A percentile compares a stretch with the other conserved stretches of the same genome.
Conservation (phyloP, 1,140 invertebrate species). For the Leptopilina boulardi region DNA sequence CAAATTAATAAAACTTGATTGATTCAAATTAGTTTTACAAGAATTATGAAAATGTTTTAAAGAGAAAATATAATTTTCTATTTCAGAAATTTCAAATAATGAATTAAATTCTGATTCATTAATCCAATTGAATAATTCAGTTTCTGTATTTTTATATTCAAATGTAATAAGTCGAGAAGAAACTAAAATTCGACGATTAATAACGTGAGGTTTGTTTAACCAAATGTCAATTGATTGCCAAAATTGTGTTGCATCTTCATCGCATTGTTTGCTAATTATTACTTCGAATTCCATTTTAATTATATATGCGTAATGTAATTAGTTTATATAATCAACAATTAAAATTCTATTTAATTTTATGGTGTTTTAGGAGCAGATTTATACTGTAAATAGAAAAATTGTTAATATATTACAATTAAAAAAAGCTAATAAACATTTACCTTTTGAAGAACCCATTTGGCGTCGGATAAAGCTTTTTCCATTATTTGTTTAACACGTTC, state of each 20-base stretch:
- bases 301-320: not conserved
- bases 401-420: constrained; percentile 28
- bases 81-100: constrained; percentile 7
- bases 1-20: constrained; percentile 10
- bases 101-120: constrained; percentile 40
- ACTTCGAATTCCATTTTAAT: constrained; percentile 56
- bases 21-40: not conserved
- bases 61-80: not conserved
- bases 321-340: not conserved
- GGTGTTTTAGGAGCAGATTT: constrained; percentile 39
- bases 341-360: constrained; percentile 27
- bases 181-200: constrained; percentile 71
- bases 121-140: constrained; percentile 49
- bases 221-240: constrained; percentile 68
- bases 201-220: constrained; percentile 68
- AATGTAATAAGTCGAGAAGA: constrained; percentile 57
- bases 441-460: constrained; percentile 88
- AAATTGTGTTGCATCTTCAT: constrained; percentile 57
- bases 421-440: constrained; percentile 69
- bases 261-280: constrained; percentile 49
- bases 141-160: constrained; percentile 48
- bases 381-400: constrained; percentile 47
- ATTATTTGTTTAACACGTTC: constrained; percentile 87
- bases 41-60: not conserved
- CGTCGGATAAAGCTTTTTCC: constrained; percentile 83